Percentiles rank a stretch among this genome's conserved stretches.
Evolutionary conservation across 1,140 invertebrate genomes (phyloP).

Genomic region (Linepithema humile): DNA sequence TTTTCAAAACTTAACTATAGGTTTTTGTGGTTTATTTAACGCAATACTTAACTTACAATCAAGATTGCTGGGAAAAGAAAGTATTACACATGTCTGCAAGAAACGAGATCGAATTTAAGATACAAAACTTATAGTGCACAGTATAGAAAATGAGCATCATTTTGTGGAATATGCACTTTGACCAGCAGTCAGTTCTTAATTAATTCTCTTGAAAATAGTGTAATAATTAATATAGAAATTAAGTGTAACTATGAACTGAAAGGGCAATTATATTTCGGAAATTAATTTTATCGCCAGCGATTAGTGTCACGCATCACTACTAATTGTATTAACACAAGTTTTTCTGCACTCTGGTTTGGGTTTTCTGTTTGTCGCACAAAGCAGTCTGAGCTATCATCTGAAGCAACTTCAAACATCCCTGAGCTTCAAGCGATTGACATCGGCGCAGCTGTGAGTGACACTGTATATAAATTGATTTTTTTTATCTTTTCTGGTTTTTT

Average conservation of each 20-base stretch:
- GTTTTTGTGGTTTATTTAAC: constrained; percentile 30
- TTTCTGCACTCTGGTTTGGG: constrained; percentile 82
- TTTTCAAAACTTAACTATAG: constrained; percentile 16
- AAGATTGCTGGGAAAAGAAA: background rate
- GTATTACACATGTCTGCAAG: background rate
- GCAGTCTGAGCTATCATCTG: constrained; percentile 79
- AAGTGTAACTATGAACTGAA: constrained; percentile 14
- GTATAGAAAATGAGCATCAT: too few relatives aligned
- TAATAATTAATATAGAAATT: background rate
- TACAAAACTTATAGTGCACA: background rate
- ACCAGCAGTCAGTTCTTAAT: constrained; percentile 11
- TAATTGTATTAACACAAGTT: constrained; percentile 79
- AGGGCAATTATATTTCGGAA: constrained; percentile 5
- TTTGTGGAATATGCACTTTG: too few relatives aligned
- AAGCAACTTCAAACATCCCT: constrained; percentile 72
- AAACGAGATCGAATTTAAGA: background rate
- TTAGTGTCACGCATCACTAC: constrained; percentile 78
- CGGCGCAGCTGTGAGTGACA: constrained; percentile 78
- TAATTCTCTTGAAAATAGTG: background rate
- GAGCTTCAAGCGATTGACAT: constrained; percentile 76
- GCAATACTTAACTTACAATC: constrained; percentile 2
- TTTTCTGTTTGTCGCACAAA: constrained; percentile 82
- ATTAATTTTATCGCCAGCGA: constrained; percentile 48
- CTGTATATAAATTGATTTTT: constrained; percentile 65
- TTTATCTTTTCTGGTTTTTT: background rate